A percentile compares a stretch with the other conserved stretches of the same genome.
phyloP scores from a whole-genome alignment of 2,797 vertebrate species.

The Echeneis naucrates region DNA sequence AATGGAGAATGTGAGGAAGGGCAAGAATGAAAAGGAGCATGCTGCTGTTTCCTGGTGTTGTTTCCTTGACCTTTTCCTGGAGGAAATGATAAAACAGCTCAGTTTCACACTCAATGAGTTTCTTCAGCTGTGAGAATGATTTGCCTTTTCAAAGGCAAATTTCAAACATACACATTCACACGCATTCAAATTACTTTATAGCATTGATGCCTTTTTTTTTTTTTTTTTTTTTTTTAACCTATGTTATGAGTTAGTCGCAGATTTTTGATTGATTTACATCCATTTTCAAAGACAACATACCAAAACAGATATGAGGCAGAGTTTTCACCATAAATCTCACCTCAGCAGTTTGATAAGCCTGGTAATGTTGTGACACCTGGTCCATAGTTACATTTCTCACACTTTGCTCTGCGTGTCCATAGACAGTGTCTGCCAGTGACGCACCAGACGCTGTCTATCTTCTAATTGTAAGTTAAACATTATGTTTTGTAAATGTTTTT shows the following conservation, averaged over 20 bases:
- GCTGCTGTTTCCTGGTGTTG: neutral
- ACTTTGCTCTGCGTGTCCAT: slow-evolving; percentile 1
- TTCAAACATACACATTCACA: too few relatives aligned
- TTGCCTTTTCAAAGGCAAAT: neutral
- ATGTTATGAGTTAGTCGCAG: neutral
- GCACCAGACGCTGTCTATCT: neutral
- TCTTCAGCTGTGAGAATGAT: neutral
- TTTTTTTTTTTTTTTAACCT: slow-evolving; percentile 4
- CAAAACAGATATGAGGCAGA: slow-evolving; percentile 21
- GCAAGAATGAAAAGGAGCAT: slow-evolving; percentile 7
- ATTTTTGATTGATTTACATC: slow-evolving; percentile 25
- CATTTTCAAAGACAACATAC: slow-evolving; percentile 35
- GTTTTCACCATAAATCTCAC: slow-evolving; percentile 47
- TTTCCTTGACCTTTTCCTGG: neutral
- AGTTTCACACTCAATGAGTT: neutral
- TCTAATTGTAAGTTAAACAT: slow-evolving; percentile 3
- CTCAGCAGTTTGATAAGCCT: slow-evolving; percentile 25
- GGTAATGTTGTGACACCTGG: slow-evolving; percentile 36
- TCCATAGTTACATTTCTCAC: slow-evolving; percentile 16
- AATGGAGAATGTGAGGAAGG: neutral
- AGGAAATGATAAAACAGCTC: slow-evolving; percentile 5
- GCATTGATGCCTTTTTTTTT: slow-evolving; percentile 9
- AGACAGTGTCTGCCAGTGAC: neutral
- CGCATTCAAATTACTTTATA: neutral
- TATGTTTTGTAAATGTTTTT: neutral